These are phyloP conservation scores for Dioctria linearis DNA, from an alignment of 2,888 invertebrate genomes.

Conservation along the genomic window DNA sequence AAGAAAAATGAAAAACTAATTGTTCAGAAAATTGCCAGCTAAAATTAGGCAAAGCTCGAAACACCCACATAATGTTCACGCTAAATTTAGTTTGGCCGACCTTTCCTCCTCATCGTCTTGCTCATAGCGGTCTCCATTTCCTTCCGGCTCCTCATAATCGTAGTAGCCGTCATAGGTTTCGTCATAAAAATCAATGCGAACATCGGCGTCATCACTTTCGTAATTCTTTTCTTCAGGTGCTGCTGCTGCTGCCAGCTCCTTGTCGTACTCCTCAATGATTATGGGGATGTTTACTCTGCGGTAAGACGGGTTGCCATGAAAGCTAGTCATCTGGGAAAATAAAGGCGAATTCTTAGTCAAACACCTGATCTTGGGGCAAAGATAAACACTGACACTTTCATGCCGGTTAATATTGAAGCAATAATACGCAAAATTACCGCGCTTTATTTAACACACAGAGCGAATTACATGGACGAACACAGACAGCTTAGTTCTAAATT, in stretches of 20 bases:
- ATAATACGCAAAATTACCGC: slow-evolving; percentile 13
- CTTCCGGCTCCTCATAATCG: slow-evolving; percentile 33
- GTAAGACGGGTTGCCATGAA: slow-evolving; percentile 27
- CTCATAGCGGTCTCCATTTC: slow-evolving; percentile 19
- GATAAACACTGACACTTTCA: slow-evolving; percentile 43
- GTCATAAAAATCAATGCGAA: slow-evolving; percentile 27
- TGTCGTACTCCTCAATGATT: slow-evolving; percentile 41
- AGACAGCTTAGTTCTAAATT: not conserved
- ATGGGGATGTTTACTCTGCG: slow-evolving; percentile 35
- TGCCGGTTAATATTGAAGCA: slow-evolving; percentile 45
- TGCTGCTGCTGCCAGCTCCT: slow-evolving; percentile 24
- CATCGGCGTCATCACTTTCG: slow-evolving; percentile 40
- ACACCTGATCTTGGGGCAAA: slow-evolving; percentile 36
- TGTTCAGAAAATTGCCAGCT: slow-evolving; percentile 4
- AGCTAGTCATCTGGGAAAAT: slow-evolving; percentile 41
- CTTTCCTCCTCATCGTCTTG: slow-evolving; percentile 42
- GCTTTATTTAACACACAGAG: slow-evolving; percentile 6
- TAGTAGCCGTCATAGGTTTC: slow-evolving; percentile 31
- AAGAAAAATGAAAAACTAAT: not conserved
- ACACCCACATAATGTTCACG: not conserved
- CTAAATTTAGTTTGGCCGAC: slow-evolving; percentile 3
- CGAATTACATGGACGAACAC: slow-evolving; percentile 17
- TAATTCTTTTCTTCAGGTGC: slow-evolving; percentile 28
- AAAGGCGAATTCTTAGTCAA: slow-evolving; percentile 39
- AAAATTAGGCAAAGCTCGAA: slow-evolving; percentile 34